Evolutionary conservation across 2,113 vertebrate genomes (phyloP).

Genomic region (Xenopus tropicalis): DNA sequence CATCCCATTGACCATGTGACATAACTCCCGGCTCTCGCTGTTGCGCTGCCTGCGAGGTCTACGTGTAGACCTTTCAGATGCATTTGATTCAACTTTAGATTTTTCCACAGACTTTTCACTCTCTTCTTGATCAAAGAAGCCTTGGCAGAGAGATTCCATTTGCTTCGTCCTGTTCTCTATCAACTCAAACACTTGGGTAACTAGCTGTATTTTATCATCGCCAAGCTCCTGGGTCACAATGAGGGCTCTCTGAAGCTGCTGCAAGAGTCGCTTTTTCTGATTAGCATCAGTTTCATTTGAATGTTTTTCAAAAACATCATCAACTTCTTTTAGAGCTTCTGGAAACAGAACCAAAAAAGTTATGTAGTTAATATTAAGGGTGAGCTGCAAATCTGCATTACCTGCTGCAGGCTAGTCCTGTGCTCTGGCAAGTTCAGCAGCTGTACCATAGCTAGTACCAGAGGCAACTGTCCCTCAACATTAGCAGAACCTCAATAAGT

Average conservation of each 20-base stretch:
- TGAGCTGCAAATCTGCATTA: too few relatives aligned
- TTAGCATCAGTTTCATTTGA: slow-evolving; percentile 82
- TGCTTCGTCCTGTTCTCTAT: slow-evolving; percentile 93
- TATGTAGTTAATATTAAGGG: too few relatives aligned
- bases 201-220: slow-evolving; percentile 96
- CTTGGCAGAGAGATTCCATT: slow-evolving; percentile 88
- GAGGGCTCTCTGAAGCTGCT: slow-evolving; percentile 89
- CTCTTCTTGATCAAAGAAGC: slow-evolving; percentile 81
- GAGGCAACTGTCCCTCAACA: too few relatives aligned
- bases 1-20: slow-evolving; percentile 84
- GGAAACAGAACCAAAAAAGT: slow-evolving; percentile 44
- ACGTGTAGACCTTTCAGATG: slow-evolving; percentile 78
- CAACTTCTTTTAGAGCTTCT: slow-evolving; percentile 96
- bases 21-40: slow-evolving; percentile 91
- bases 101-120: slow-evolving; percentile 70
- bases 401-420: too few relatives aligned
- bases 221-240: slow-evolving; percentile 94
- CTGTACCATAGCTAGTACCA: too few relatives aligned
- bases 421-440: too few relatives aligned
- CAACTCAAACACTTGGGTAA: slow-evolving; percentile 93
- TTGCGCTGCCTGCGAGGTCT: slow-evolving; percentile 89
- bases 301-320: slow-evolving; percentile 92
- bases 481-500: too few relatives aligned
- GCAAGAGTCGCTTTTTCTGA: slow-evolving; percentile 88
- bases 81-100: slow-evolving; percentile 63